These are phyloP conservation scores for Leptinotarsa haldemani DNA, from an alignment of 2,888 invertebrate genomes.

Conservation along the genomic window DNA sequence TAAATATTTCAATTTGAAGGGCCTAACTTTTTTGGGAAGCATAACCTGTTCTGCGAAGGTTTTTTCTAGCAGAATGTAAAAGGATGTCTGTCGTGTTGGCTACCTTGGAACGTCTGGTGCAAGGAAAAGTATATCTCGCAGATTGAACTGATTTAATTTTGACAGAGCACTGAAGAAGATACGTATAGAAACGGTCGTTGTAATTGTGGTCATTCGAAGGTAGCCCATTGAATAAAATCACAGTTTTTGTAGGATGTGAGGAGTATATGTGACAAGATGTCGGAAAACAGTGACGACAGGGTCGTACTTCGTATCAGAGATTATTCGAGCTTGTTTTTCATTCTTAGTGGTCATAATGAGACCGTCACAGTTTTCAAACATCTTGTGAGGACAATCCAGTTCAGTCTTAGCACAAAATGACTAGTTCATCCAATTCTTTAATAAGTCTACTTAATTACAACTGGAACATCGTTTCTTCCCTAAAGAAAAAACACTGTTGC, in stretches of 20 bases:
- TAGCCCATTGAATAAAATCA: slow-evolving; percentile 29
- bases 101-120: slow-evolving; percentile 10
- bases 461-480: slow-evolving; percentile 1
- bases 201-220: slow-evolving; percentile 12
- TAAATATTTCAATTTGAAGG: slow-evolving; percentile 12
- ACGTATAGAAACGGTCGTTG: slow-evolving; percentile 26
- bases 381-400: slow-evolving; percentile 29
- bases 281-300: neutral
- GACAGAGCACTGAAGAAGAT: neutral
- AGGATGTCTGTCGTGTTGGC: neutral
- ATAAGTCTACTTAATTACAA: slow-evolving; percentile 28
- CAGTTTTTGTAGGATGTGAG: slow-evolving; percentile 28
- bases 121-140: neutral
- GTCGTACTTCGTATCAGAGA: neutral
- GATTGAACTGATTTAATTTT: neutral
- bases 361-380: slow-evolving; percentile 6
- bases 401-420: slow-evolving; percentile 43
- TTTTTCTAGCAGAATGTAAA: neutral
- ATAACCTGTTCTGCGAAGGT: slow-evolving; percentile 20
- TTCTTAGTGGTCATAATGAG: neutral
- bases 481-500: slow-evolving; percentile 32
- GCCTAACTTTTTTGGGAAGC: slow-evolving; percentile 27
- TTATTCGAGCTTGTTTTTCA: no score
- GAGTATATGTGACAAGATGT: slow-evolving; percentile 24
- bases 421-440: slow-evolving; percentile 30